phyloP scores from a whole-genome alignment of 2,888 invertebrate species.

The Hyppa rectilinea region DNA sequence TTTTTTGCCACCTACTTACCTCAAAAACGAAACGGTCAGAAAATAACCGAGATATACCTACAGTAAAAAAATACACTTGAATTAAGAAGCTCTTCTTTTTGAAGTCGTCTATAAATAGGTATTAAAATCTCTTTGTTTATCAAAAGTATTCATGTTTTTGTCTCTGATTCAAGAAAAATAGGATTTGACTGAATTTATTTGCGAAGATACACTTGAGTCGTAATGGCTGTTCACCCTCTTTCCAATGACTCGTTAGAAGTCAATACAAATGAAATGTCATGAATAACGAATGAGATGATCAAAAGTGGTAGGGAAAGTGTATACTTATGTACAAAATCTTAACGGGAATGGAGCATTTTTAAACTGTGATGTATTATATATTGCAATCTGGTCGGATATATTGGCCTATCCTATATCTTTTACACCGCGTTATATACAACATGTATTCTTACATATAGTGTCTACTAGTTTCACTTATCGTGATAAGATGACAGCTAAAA shows the following conservation, averaged over 20 bases:
- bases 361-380: neutral
- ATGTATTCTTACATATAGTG: neutral
- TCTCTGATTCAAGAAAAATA: constrained; percentile 63
- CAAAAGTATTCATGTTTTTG: constrained; percentile 45
- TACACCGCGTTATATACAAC: neutral
- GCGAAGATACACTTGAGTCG: constrained; percentile 43
- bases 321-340: constrained; percentile 62
- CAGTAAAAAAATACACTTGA: constrained; percentile 29
- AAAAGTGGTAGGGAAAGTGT: constrained; percentile 74
- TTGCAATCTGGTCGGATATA: neutral
- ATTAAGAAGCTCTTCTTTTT: constrained; percentile 34
- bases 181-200: constrained; percentile 51
- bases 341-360: constrained; percentile 10
- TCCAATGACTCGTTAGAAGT: constrained; percentile 65
- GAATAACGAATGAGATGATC: constrained; percentile 82
- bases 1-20: constrained; percentile 1
- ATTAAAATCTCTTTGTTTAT: constrained; percentile 52
- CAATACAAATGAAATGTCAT: constrained; percentile 80
- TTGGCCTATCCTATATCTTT: neutral
- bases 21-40: neutral
- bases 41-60: constrained; percentile 1
- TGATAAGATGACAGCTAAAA: neutral
- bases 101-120: constrained; percentile 36
- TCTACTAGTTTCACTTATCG: neutral
- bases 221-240: constrained; percentile 61